phyloP scores from a whole-genome alignment of 2,797 vertebrate genomes.

The Linurgus olivaceus region DNA sequence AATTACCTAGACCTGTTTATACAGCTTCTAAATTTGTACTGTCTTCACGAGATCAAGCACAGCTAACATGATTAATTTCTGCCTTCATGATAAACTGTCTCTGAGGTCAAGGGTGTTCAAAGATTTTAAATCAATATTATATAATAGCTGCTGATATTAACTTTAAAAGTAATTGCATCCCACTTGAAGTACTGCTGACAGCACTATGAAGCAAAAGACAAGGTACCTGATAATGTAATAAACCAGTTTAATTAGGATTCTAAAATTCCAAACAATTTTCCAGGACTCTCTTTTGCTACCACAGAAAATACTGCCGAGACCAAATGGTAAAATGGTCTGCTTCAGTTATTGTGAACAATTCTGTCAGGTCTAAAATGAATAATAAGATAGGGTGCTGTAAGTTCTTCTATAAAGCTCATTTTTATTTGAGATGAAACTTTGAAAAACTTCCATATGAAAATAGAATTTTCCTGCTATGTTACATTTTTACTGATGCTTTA shows the following conservation, averaged over 20 bases:
- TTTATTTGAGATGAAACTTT: background rate
- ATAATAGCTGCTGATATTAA: background rate
- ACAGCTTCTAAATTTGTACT: background rate
- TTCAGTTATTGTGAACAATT: background rate
- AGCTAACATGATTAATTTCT: conserved; percentile 6
- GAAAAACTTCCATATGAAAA: background rate
- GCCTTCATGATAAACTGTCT: background rate
- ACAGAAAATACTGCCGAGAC: background rate
- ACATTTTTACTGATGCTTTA: background rate
- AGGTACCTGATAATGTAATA: background rate
- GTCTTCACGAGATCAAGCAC: background rate
- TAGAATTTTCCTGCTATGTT: background rate
- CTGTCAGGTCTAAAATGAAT: background rate
- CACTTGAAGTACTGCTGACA: background rate
- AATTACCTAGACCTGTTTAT: background rate
- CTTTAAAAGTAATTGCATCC: background rate
- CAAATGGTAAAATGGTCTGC: background rate
- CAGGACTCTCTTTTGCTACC: background rate
- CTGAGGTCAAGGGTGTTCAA: background rate
- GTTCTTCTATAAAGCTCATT: background rate
- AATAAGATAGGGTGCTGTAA: background rate
- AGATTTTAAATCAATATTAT: background rate
- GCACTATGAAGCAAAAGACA: background rate
- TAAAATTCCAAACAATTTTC: background rate
- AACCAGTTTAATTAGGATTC: background rate